Conservation (phyloP, 2,797 vertebrate species). For the Coccyzus lansbergi region DNA sequence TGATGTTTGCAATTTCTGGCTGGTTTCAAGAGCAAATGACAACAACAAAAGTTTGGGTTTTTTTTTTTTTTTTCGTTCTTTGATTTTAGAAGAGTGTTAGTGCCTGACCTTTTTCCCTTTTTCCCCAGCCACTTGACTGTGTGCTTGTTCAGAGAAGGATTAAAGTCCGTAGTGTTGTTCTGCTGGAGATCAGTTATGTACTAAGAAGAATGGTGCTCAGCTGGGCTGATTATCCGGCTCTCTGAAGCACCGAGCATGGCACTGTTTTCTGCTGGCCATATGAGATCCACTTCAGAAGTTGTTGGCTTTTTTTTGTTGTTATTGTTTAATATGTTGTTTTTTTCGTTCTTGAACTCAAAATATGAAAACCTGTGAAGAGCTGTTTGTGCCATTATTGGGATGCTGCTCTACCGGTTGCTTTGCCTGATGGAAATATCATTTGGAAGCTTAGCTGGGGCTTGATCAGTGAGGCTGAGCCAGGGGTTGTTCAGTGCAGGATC, state of each 20-base stretch:
- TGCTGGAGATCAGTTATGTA: background rate
- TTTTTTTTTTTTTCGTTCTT: background rate
- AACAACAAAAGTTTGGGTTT: background rate
- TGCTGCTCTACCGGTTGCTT: background rate
- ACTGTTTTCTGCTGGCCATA: rapidly evolving
- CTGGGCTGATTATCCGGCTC: background rate
- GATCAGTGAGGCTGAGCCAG: no score
- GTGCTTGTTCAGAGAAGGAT: background rate
- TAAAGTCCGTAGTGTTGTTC: background rate
- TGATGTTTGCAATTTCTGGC: background rate
- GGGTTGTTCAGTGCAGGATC: background rate
- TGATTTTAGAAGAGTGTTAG: background rate
- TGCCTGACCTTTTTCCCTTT: background rate
- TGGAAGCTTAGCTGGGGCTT: background rate
- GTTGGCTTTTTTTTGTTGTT: no score
- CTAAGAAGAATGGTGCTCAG: background rate
- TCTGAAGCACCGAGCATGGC: background rate
- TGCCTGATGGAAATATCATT: background rate
- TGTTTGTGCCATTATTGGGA: background rate
- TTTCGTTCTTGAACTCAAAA: background rate
- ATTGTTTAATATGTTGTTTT: background rate
- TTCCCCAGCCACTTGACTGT: background rate
- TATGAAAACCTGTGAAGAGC: background rate
- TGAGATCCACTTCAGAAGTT: background rate
- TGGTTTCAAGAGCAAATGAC: background rate